Percentiles rank a stretch among this genome's conserved stretches.
These are phyloP conservation scores for Procavia capensis DNA, from an alignment of 2,113 vertebrate species.

Conservation along the genomic window DNA sequence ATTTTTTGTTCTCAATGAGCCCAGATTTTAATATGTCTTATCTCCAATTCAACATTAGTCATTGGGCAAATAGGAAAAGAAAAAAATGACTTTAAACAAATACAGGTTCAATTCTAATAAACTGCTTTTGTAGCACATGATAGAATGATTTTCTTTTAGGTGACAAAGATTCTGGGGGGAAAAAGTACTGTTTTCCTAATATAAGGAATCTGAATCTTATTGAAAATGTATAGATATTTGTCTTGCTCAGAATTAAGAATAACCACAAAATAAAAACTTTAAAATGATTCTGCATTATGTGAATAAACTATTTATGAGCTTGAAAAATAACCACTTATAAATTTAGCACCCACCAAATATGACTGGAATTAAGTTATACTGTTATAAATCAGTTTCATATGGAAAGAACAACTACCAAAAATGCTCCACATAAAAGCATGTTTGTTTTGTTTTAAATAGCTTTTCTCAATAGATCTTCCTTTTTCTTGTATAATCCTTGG, in stretches of 20 bases:
- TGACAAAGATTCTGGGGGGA: neutral
- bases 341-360: neutral
- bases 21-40: neutral
- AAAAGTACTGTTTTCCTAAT: neutral
- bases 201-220: neutral
- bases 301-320: neutral
- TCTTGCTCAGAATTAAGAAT: neutral
- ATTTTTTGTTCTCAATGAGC: neutral
- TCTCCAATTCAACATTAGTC: neutral
- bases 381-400: neutral
- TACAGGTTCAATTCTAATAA: neutral
- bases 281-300: neutral
- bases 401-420: neutral
- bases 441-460: neutral
- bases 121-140: neutral
- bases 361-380: neutral
- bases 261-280: neutral
- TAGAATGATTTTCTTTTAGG: neutral
- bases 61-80: neutral
- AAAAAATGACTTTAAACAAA: neutral
- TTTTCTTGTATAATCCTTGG: too few relatives aligned
- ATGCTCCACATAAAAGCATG: fast-evolving
- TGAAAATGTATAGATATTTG: neutral
- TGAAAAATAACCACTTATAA: neutral
- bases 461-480: fast-evolving